Evolutionary conservation across 2,797 vertebrate genomes (phyloP).

Genomic region (Ibycter americanus): DNA sequence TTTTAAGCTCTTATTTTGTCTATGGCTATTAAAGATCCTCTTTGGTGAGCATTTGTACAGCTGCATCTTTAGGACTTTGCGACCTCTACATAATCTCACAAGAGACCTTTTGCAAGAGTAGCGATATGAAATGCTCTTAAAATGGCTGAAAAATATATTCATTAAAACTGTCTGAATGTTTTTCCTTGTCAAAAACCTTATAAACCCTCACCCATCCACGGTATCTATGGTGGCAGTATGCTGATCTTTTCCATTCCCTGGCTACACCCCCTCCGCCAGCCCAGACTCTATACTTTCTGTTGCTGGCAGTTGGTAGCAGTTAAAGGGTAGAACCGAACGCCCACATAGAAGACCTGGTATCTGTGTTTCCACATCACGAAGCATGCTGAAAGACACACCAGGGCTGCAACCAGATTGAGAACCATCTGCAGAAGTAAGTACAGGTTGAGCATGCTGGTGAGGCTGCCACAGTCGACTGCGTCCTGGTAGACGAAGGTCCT

Average conservation of each 20-base stretch:
- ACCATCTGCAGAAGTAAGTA: constrained; percentile 89
- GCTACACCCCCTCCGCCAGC: neutral
- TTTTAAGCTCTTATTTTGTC: neutral
- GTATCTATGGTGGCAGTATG: neutral
- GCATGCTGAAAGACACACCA: constrained; percentile 84
- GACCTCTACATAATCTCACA: neutral
- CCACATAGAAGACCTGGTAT: constrained; percentile 94
- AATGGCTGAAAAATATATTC: constrained; percentile 3
- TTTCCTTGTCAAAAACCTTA: neutral
- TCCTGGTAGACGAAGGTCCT: constrained; percentile 85
- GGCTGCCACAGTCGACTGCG: constrained; percentile 79
- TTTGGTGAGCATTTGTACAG: neutral
- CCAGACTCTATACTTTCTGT: constrained; percentile 63
- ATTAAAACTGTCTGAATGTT: neutral
- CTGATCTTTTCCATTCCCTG: neutral
- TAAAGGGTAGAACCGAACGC: constrained; percentile 75
- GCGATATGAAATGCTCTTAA: neutral
- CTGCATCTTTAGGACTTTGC: constrained; percentile 5
- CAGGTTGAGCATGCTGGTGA: constrained; percentile 82
- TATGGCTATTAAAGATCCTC: neutral
- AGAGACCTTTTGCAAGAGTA: constrained; percentile 4
- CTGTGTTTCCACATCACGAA: constrained; percentile 97
- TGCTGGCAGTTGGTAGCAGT: neutral
- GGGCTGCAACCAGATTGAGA: constrained; percentile 85
- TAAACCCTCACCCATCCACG: accelerated